These are phyloP conservation scores for Luperina nickerlii DNA, from an alignment of 2,888 invertebrate species.

Conservation along the genomic window DNA sequence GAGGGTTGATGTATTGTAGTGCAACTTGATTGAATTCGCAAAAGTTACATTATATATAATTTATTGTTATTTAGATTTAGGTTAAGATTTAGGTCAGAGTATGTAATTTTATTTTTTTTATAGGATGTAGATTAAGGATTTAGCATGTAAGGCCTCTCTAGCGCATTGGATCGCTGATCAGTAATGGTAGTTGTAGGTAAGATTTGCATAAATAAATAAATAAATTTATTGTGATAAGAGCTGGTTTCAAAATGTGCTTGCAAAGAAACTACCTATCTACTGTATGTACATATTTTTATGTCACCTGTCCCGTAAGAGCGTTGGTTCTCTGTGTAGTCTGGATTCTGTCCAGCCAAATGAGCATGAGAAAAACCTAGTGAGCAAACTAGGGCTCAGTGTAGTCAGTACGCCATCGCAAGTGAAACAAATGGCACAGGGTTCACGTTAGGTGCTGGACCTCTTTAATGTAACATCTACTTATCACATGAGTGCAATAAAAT, in stretches of 20 bases:
- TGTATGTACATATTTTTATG: neutral
- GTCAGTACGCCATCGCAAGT: neutral
- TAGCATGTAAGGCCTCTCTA: too few species aligned
- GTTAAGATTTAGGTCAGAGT: too few species aligned
- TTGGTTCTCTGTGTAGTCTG: neutral
- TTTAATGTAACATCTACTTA: neutral
- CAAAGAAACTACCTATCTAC: neutral
- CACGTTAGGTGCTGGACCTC: neutral
- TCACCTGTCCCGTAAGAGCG: neutral
- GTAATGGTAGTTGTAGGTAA: too few species aligned
- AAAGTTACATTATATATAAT: too few species aligned
- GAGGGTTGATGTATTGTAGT: too few species aligned
- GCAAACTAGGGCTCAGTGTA: neutral
- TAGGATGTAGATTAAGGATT: too few species aligned
- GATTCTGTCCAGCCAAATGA: neutral
- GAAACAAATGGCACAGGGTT: neutral
- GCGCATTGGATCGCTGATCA: too few species aligned
- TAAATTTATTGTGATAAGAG: neutral
- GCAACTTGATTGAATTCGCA: too few species aligned
- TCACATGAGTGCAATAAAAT: neutral
- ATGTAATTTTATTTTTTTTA: too few species aligned
- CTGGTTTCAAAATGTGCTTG: neutral
- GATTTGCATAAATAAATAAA: too few species aligned
- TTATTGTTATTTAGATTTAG: too few species aligned
- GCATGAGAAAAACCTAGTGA: neutral